Percentiles rank a stretch among this genome's conserved stretches.
These are phyloP conservation scores for Pseudorectes ferrugineus DNA, from an alignment of 2,113 vertebrate species.

Conservation along the genomic window DNA sequence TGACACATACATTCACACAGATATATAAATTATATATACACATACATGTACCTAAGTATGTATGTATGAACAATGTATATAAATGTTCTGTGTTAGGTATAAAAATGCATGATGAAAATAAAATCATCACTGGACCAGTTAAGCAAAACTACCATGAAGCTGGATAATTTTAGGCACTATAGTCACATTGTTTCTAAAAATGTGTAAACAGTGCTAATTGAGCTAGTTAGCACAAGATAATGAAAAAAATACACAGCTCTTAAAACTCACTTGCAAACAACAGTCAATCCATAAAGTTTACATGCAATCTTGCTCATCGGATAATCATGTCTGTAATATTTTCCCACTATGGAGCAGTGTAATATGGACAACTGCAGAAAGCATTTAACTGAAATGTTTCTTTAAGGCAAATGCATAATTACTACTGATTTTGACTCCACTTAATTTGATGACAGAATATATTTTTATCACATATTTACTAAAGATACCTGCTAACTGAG, in stretches of 20 bases:
- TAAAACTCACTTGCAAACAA: not conserved
- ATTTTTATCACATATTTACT: not conserved
- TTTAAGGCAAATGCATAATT: not conserved
- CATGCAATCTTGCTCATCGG: not conserved
- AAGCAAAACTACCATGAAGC: not conserved
- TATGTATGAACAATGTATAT: not conserved
- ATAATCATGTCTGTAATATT: not conserved
- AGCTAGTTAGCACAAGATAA: not conserved
- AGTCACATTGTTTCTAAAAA: not conserved
- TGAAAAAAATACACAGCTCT: not conserved
- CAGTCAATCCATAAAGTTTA: not conserved
- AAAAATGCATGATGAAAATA: not conserved
- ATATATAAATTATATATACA: not conserved
- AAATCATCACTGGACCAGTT: not conserved
- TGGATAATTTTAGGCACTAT: not conserved
- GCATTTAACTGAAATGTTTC: not conserved
- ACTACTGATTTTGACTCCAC: not conserved
- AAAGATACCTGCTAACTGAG: slow-evolving; percentile 86
- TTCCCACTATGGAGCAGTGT: not conserved
- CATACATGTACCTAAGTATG: not conserved
- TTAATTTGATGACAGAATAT: not conserved
- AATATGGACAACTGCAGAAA: not conserved
- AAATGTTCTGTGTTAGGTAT: not conserved
- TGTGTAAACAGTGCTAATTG: not conserved
- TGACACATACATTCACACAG: not conserved